phyloP scores from a whole-genome alignment of 2,797 vertebrate genomes.

The Momotus momota region DNA sequence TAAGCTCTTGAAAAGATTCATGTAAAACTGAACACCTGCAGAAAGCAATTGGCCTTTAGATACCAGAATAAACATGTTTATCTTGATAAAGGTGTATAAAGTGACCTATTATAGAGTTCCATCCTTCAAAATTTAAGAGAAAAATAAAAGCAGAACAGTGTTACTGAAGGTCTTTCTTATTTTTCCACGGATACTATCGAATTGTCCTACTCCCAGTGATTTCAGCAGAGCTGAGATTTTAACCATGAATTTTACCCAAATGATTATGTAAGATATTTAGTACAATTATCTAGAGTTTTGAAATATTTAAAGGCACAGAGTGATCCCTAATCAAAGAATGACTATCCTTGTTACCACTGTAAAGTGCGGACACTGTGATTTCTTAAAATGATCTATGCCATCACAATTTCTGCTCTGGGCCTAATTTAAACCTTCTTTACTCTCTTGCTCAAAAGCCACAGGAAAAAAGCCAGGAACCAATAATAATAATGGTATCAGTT shows the following conservation, averaged over 20 bases:
- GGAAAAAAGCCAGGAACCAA: not conserved
- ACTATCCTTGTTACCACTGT: not conserved
- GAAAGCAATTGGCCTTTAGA: not conserved
- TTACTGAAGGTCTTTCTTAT: not conserved
- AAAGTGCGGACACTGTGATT: no score
- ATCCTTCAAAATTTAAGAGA: not conserved
- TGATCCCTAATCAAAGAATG: not conserved
- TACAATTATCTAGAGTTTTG: not conserved
- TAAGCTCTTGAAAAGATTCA: not conserved
- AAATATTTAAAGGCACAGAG: not conserved
- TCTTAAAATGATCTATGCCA: no score
- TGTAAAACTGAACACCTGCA: not conserved
- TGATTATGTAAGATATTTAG: not conserved
- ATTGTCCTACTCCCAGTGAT: not conserved
- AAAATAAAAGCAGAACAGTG: not conserved
- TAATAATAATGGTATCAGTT: not conserved
- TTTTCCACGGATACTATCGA: not conserved
- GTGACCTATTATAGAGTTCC: not conserved
- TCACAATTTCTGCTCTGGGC: not conserved
- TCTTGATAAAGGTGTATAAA: not conserved
- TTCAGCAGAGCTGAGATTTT: not conserved
- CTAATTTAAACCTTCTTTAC: not conserved
- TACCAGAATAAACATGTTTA: not conserved
- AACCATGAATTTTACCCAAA: not conserved
- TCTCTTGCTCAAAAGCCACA: not conserved